These are phyloP conservation scores for Metellina segmentata DNA, from an alignment of 2,888 invertebrate genomes.

Conservation along the genomic window DNA sequence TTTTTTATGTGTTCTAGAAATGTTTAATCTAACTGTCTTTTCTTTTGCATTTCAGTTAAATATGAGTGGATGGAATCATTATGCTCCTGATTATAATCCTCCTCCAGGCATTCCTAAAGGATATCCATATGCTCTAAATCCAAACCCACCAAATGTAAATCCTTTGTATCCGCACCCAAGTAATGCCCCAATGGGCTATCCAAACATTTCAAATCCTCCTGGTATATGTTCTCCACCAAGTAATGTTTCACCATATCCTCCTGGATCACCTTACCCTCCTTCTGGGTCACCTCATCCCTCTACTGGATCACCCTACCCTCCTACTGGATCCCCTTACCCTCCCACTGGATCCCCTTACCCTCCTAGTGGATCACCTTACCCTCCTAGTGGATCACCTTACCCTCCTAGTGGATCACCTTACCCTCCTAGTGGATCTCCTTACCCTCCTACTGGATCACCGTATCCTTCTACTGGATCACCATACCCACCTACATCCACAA, in stretches of 20 bases:
- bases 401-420: constrained; percentile 31
- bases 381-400: constrained; percentile 4
- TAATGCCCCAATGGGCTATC: neutral
- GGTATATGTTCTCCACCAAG: neutral
- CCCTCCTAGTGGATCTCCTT: neutral
- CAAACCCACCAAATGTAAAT: constrained; percentile 32
- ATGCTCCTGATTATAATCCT: constrained; percentile 52
- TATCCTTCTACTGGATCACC: neutral
- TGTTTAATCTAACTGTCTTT: no score
- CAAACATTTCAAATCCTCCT: neutral
- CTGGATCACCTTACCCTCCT: constrained; percentile 8
- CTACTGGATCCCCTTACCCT: neutral
- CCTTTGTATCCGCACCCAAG: constrained; percentile 16
- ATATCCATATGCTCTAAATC: constrained; percentile 56
- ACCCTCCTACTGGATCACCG: constrained; percentile 6
- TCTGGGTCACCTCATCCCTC: neutral
- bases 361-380: neutral
- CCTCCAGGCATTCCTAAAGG: constrained; percentile 58
- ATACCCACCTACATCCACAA: neutral
- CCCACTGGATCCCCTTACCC: constrained; percentile 15
- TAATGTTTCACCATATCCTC: neutral
- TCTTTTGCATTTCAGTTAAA: neutral
- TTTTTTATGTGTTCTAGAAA: no score
- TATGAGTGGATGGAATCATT: constrained; percentile 54
- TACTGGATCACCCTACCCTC: neutral